These are phyloP conservation scores for Tinea semifulvella DNA, from an alignment of 2,888 invertebrate species.

Conservation along the genomic window DNA sequence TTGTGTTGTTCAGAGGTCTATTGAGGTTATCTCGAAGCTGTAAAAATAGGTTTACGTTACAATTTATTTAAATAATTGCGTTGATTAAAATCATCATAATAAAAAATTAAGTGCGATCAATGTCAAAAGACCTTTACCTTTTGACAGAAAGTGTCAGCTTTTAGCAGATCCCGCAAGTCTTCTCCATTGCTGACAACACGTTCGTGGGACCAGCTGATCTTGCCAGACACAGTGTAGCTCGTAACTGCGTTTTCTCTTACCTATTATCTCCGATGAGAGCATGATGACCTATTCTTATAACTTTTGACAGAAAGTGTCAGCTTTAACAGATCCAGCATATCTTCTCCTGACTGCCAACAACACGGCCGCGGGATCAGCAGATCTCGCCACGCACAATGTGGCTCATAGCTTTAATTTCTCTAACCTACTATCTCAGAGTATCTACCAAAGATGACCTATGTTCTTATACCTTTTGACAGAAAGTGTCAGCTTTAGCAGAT, in stretches of 20 bases:
- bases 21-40: slow-evolving; percentile 50
- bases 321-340: slow-evolving; percentile 63
- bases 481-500: slow-evolving; percentile 64
- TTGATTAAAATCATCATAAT: too few species aligned
- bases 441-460: too few species aligned
- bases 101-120: too few species aligned
- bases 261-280: too few species aligned
- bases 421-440: too few species aligned
- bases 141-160: slow-evolving; percentile 63
- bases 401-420: slow-evolving; percentile 50
- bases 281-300: too few species aligned
- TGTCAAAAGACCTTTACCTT: too few species aligned
- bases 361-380: slow-evolving; percentile 76
- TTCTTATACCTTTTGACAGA: slow-evolving; percentile 56
- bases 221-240: slow-evolving; percentile 71
- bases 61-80: too few species aligned
- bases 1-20: slow-evolving; percentile 46
- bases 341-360: slow-evolving; percentile 69
- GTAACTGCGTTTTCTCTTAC: slow-evolving; percentile 40
- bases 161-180: slow-evolving; percentile 63
- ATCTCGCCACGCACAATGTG: slow-evolving; percentile 74
- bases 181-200: slow-evolving; percentile 71
- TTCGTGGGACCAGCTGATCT: slow-evolving; percentile 78
- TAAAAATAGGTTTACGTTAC: too few species aligned
- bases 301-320: slow-evolving; percentile 61